These are phyloP conservation scores for Thereva nobilitata DNA, from an alignment of 2,888 invertebrate genomes.

Conservation along the genomic window DNA sequence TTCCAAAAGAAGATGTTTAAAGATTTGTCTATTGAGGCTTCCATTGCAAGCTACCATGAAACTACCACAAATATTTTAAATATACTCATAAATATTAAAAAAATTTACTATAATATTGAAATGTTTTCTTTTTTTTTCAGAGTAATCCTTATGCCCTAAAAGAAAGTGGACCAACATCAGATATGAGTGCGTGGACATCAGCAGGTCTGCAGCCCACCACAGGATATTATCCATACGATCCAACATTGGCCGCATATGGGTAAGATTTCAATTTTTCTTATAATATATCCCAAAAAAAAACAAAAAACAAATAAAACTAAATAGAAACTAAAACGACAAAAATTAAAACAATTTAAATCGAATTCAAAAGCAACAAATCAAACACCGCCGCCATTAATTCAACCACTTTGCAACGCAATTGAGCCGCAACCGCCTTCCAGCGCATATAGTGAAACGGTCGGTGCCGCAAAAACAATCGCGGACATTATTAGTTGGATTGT, in stretches of 20 bases:
- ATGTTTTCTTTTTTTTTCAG: conserved; percentile 63
- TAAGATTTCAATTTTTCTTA: conserved; percentile 60
- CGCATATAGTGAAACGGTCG: neutral
- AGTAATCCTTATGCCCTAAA: conserved; percentile 89
- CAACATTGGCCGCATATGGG: conserved; percentile 91
- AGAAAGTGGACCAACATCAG: conserved; percentile 78
- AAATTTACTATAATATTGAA: neutral
- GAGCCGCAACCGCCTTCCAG: conserved; percentile 21
- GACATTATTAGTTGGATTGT: conserved; percentile 20
- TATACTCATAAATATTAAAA: neutral
- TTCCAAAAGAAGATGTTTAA: too few species aligned
- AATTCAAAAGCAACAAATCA: conserved; percentile 24
- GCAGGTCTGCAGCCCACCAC: conserved; percentile 88
- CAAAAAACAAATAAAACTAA: too few species aligned
- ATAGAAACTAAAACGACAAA: neutral
- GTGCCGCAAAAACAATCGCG: conserved; percentile 21
- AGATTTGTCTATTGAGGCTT: too few species aligned
- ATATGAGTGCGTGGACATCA: conserved; percentile 91
- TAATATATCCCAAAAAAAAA: too few species aligned
- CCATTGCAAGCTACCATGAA: too few species aligned
- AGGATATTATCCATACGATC: conserved; percentile 92
- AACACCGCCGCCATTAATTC: conserved; percentile 18
- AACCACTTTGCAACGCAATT: conserved; percentile 24
- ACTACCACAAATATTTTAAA: too few species aligned
- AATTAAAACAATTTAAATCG: conserved; percentile 17